These are phyloP conservation scores for Epinotia brunnichana DNA, from an alignment of 2,888 invertebrate genomes.

Conservation along the genomic window DNA sequence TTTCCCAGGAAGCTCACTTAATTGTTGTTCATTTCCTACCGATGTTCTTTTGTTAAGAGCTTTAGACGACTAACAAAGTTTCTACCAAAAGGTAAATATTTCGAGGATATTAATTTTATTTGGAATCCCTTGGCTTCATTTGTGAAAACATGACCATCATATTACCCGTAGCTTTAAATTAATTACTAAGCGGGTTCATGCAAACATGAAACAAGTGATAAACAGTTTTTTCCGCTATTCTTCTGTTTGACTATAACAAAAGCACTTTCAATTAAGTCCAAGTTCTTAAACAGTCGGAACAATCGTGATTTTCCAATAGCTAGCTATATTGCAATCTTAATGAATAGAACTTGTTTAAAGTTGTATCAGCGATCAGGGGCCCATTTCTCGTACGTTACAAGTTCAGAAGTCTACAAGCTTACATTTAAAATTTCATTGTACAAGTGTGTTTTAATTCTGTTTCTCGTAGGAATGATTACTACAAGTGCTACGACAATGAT, in stretches of 20 bases:
- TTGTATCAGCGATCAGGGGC: slow-evolving; percentile 68
- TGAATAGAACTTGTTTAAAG: slow-evolving; percentile 74
- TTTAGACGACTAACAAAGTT: background rate
- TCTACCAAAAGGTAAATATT: too few relatives aligned
- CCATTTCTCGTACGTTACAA: too few relatives aligned
- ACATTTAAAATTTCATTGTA: too few relatives aligned
- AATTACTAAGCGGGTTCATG: background rate
- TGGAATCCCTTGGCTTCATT: too few relatives aligned
- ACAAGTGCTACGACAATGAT: too few relatives aligned
- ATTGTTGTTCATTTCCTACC: slow-evolving; percentile 34
- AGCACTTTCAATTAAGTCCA: slow-evolving; percentile 50
- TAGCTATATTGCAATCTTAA: slow-evolving; percentile 66
- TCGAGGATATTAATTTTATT: too few relatives aligned
- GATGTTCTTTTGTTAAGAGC: background rate
- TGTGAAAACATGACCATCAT: too few relatives aligned
- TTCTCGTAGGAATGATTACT: too few relatives aligned
- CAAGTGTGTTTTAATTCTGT: too few relatives aligned
- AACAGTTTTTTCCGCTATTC: background rate
- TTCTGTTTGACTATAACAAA: background rate
- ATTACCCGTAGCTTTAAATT: too few relatives aligned
- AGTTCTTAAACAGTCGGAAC: slow-evolving; percentile 53
- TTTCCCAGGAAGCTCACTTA: slow-evolving; percentile 22
- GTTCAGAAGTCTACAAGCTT: too few relatives aligned
- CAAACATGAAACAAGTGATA: background rate
- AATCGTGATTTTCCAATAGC: slow-evolving; percentile 63